Evolutionary conservation across 2,797 vertebrate species (phyloP), one percentile per base, ranked within the genome.

Genomic region (Sebastes oblongus): DNA sequence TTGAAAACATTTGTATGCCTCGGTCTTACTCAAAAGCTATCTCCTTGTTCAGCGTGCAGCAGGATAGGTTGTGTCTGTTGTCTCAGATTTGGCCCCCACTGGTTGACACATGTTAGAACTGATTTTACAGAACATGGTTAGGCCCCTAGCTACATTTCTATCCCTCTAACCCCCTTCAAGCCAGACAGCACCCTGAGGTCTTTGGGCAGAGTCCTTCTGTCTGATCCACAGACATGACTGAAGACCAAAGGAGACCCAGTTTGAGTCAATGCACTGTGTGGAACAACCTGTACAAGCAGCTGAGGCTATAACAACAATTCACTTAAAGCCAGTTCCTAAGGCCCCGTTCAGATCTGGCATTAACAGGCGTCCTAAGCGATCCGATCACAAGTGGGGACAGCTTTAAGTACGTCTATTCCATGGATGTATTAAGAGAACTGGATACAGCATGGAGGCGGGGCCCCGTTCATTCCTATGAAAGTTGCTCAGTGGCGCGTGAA

Each of bases 131-230:
- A 65, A 20, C 36, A 55, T 6, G 27, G 1, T 82, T 55, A 66
- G n/a, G 50, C 72, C 64, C 4, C n/a, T 3, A 29, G 69, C 70
- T 78, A 59, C 54, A 71, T 82, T 73, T 68, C 64, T 66, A 50
- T 34, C 71, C 75, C 61, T 72, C 10, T 6, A 77, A 62, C 77
- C 70, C 75, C 24, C 30, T 78, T 29, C 18, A 25, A 4, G 66
- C 22, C 72, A 39, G 70, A 2, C 20, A 29, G 29, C 29, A 27
- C 78, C 58, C 52, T 20, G 58, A 61, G n/a, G 32, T 77, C 34
- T 81, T 68, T 72, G 59, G 39, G 46, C 36, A 56, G 71, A 86
- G 50, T 30, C 58, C 20, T 55, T 61, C 14, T 74, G 60, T 78
- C 30, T 75, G 70, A 78, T 80, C 59, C 42, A 39, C 52, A 54